Evolutionary conservation across 1,140 invertebrate genomes (phyloP).

Genomic region (Trichogramma pretiosum): DNA sequence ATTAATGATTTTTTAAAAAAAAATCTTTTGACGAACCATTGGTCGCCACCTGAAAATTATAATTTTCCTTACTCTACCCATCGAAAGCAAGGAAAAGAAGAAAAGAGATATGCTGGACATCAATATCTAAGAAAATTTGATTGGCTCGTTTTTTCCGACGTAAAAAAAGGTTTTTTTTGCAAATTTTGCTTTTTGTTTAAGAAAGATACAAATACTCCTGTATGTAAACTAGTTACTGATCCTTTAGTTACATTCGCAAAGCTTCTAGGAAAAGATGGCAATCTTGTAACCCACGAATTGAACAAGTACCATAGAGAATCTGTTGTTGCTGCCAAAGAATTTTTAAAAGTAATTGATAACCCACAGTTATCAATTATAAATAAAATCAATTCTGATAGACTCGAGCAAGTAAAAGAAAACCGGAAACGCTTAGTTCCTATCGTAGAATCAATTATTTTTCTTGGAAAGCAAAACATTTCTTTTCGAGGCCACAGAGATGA

Average conservation of each 20-base stretch:
- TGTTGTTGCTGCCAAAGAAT: neutral
- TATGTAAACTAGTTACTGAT: too few relatives aligned
- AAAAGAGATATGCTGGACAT: neutral
- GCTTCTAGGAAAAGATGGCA: slow-evolving; percentile 20
- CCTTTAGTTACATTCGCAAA: slow-evolving; percentile 21
- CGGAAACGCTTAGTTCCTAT: slow-evolving; percentile 19
- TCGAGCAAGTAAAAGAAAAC: slow-evolving; percentile 20
- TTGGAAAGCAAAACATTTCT: slow-evolving; percentile 24
- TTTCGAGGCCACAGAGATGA: slow-evolving; percentile 22
- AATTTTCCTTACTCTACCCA: neutral
- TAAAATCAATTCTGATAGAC: slow-evolving; percentile 2
- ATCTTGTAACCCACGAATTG: slow-evolving; percentile 2
- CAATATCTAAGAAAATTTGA: neutral
- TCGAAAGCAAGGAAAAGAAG: neutral
- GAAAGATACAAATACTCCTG: too few relatives aligned
- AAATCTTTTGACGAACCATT: neutral
- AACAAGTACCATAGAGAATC: neutral
- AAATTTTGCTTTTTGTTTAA: too few relatives aligned
- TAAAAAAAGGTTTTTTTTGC: too few relatives aligned
- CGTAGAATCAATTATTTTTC: slow-evolving; percentile 23
- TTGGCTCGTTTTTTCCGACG: neutral
- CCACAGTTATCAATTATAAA: too few relatives aligned
- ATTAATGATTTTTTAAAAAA: neutral
- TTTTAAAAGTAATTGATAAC: too few relatives aligned
- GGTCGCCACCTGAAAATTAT: neutral